phyloP scores from a whole-genome alignment of 2,888 invertebrate species.

The Aethes cnicana region DNA sequence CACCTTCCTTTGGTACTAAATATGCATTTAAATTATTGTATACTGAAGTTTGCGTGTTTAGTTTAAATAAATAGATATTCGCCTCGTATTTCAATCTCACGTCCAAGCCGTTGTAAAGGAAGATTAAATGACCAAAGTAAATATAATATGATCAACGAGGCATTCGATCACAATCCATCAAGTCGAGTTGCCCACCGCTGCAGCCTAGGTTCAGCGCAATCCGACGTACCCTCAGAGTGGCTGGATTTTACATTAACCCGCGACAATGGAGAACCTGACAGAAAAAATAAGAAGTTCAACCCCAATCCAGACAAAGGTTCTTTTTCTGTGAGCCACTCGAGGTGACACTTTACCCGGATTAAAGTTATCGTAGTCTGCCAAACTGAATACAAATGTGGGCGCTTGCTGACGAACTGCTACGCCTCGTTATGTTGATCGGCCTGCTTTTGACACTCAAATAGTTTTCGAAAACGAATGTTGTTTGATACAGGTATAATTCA shows the following conservation, averaged over 20 bases:
- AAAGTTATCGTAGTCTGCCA: constrained; percentile 79
- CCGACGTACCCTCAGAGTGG: constrained; percentile 57
- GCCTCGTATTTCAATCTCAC: constrained; percentile 45
- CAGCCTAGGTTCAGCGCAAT: constrained; percentile 58
- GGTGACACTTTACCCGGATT: constrained; percentile 81
- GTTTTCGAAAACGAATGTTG: not conserved
- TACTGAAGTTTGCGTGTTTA: too few relatives aligned
- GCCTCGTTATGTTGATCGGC: constrained; percentile 32
- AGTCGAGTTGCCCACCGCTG: constrained; percentile 48
- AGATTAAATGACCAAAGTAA: constrained; percentile 67
- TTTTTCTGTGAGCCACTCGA: constrained; percentile 76
- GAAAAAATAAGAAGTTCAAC: constrained; percentile 74
- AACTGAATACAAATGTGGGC: constrained; percentile 79
- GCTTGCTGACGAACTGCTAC: constrained; percentile 34
- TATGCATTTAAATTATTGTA: too few relatives aligned
- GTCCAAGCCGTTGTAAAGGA: constrained; percentile 52
- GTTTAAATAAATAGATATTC: constrained; percentile 37
- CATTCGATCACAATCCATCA: constrained; percentile 77
- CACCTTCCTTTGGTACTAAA: too few relatives aligned
- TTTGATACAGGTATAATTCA: too few relatives aligned
- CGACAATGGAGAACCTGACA: constrained; percentile 70
- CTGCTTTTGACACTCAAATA: constrained; percentile 37
- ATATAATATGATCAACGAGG: constrained; percentile 71
- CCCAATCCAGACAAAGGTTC: constrained; percentile 75
- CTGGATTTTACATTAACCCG: constrained; percentile 66